phyloP scores from a whole-genome alignment of 2,888 invertebrate species.

The Cacoxenus indagator region DNA sequence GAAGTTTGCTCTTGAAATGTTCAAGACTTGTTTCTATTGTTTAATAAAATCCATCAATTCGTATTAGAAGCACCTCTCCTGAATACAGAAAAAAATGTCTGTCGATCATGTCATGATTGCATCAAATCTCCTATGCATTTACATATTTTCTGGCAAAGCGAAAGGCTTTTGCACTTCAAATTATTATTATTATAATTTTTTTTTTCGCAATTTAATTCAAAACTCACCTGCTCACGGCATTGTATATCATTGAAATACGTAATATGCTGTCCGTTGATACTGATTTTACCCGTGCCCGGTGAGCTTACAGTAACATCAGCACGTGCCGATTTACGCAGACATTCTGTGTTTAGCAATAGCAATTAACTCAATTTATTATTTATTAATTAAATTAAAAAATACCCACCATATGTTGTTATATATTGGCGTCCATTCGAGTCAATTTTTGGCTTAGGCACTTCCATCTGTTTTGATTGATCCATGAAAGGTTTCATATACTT shows the following conservation, averaged over 20 bases:
- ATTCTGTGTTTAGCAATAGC: slow-evolving; percentile 71
- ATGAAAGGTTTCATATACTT: slow-evolving; percentile 77
- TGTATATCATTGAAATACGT: slow-evolving; percentile 81
- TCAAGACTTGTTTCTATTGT: too few species aligned
- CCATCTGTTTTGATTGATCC: slow-evolving; percentile 74
- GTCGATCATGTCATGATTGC: too few species aligned
- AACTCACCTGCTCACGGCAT: slow-evolving; percentile 81
- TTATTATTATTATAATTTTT: not conserved
- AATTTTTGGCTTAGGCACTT: slow-evolving; percentile 78
- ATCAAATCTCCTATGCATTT: too few species aligned
- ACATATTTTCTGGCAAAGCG: too few species aligned
- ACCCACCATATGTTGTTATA: slow-evolving; percentile 78
- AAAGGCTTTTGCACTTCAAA: too few species aligned
- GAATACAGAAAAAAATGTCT: too few species aligned
- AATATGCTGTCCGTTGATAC: slow-evolving; percentile 83
- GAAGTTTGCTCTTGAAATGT: too few species aligned
- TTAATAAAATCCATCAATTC: too few species aligned
- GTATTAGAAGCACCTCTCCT: too few species aligned
- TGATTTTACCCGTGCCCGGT: slow-evolving; percentile 87
- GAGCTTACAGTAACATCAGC: slow-evolving; percentile 85
- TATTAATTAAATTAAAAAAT: slow-evolving; percentile 12
- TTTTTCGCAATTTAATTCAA: not conserved
- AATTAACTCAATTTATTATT: not conserved
- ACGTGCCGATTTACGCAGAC: slow-evolving; percentile 79
- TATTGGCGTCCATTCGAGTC: slow-evolving; percentile 80